Evolutionary conservation across 2,113 vertebrate genomes (phyloP), one percentile per base, ranked within the genome.

Genomic region (Cyphomyrus discorhynchus): DNA sequence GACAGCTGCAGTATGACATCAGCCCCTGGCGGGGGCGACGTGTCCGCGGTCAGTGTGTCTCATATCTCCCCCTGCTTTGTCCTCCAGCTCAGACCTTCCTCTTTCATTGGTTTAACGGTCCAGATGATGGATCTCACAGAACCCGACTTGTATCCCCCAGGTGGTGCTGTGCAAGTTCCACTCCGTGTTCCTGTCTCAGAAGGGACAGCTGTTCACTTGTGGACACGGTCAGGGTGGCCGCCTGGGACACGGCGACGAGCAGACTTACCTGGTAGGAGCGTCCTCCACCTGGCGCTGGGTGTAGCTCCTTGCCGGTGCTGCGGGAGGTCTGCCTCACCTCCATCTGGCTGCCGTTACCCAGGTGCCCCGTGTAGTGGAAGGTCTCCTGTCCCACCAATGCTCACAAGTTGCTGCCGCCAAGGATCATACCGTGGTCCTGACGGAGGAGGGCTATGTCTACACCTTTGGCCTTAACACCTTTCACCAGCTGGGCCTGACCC

Each of bases 101-200:
- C 35, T 80, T 35, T 80, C 31, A 19, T 8, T 35, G 15, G 35
- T 80, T 80, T 27, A 19, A 35, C 35, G 2, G 74, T 39, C 15
- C 13, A 42, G 74, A 80, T 42, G 74, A 17, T 42, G 2, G 35
- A 80, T 39, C 11, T 42, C 1, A 17, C 35, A 8, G 74, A 2
- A 19, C 74, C 17, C 35, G 0, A 19, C 52, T 17, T 86, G 92
- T 31, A 47, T 50, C 92, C 15, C 85, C 52, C 90, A 99, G 98
- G 97, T 99, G 93, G 97, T 98, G 50, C 95, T 99, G 92, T 99
- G 98, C 91, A 98, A 98, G 94, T 99, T 99, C 96, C 98, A 99
- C 92, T 98, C 98, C 0, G 98, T 99, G 89, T 99, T 99, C 95
- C 97, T 99, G 92, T 98, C 98, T 70, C 98, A 99, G 94, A 99